Evolutionary conservation across 2,797 vertebrate genomes (phyloP).

Genomic region (Enteromius paludinosus): DNA sequence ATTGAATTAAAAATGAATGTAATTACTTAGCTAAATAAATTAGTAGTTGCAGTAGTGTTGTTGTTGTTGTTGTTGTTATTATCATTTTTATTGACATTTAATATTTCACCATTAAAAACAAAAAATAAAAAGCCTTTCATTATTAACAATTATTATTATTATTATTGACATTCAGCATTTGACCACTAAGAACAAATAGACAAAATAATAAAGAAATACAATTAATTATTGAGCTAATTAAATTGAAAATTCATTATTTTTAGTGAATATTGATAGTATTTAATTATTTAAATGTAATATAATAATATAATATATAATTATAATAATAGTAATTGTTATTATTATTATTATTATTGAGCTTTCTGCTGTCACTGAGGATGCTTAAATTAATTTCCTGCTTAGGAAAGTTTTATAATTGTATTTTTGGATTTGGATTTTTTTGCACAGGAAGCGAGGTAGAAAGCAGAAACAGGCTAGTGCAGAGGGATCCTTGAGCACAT

Average conservation of each 20-base stretch:
- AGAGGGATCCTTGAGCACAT: conserved; percentile 19
- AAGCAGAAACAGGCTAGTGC: neutral
- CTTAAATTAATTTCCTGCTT: neutral
- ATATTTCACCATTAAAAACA: neutral
- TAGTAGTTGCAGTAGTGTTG: too few species aligned
- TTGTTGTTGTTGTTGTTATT: too few species aligned
- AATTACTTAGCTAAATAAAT: neutral
- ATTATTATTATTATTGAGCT: neutral
- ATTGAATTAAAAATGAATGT: neutral
- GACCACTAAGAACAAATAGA: neutral
- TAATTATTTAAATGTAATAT: too few species aligned
- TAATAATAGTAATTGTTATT: neutral
- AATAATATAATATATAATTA: too few species aligned
- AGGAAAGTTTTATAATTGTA: neutral
- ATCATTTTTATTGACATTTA: neutral
- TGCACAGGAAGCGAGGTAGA: conserved; percentile 16
- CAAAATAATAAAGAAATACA: neutral
- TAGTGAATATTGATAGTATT: neutral
- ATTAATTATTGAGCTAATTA: neutral
- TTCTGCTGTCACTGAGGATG: neutral
- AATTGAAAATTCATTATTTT: neutral
- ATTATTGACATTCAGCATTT: neutral
- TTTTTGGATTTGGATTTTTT: neutral
- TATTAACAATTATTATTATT: too few species aligned
- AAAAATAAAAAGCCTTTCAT: too few species aligned